Evolutionary conservation across 2,797 vertebrate genomes (phyloP), one percentile per base, ranked within the genome.

Genomic region (Darevskia mixta): DNA sequence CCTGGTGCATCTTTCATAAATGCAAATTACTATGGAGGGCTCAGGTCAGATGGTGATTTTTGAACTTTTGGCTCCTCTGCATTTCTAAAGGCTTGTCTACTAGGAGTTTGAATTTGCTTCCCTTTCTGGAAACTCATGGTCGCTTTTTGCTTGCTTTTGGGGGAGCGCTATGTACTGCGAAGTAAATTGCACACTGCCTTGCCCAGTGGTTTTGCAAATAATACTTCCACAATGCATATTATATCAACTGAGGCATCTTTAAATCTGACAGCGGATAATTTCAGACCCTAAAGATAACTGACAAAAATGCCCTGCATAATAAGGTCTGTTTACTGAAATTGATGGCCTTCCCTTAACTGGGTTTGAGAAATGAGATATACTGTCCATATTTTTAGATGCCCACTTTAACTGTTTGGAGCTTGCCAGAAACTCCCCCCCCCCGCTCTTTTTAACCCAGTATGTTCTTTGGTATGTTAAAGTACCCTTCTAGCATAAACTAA

Each of bases 161-260:
- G 78, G 38, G 9, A 92, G 79, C 92, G 66, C 83, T 85, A 77
- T 49, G 92, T 49, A 29, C 83, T 69, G 61, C 0, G 77, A 0
- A 92, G 90, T 88, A 10, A 86, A 38, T 85, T 75, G 90, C 81
- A 2, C n/a, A 66, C 79, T 87, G 89, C 87, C 78, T 61, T 41
- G 81, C 55, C 6, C 0, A 71, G 88, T 84, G 91, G 72, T 83
- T 86, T 90, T 90, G 79, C 35, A 77, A 84, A 27, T 71, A 92
- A 88, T 89, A 94, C 87, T 5, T 86, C 82, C 1, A 0, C 78
- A 61, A 84, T 41, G 35, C 17, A 32, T 92, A 81, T 88, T 67
- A 90, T 81, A 93, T 87, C 91, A 82, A 3, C 87, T 38, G 72
- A 7, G 78, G 86, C 82, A 84, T 89, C 92, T 92, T 91, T 79